phyloP scores from a whole-genome alignment of 2,797 vertebrate species.

The Iguana delicatissima region DNA sequence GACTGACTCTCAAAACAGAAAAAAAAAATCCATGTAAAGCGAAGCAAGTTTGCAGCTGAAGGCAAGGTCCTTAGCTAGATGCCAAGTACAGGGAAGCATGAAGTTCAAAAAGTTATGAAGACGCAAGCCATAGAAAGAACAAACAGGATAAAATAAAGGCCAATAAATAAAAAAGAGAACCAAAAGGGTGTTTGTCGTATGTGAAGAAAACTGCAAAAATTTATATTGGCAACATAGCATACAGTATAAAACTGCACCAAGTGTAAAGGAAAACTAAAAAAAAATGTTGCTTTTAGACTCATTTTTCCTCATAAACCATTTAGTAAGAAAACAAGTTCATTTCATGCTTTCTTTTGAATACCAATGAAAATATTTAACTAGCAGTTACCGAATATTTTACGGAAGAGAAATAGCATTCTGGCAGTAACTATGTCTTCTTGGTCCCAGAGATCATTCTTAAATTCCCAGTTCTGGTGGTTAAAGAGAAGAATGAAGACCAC shows the following conservation, averaged over 20 bases:
- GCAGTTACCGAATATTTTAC: slow-evolving; percentile 44
- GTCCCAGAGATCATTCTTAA: slow-evolving; percentile 22
- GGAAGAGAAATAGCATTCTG: slow-evolving; percentile 55
- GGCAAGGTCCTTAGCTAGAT: too few species aligned
- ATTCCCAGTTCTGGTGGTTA: slow-evolving; percentile 32
- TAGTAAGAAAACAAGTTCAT: slow-evolving; percentile 54
- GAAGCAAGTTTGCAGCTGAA: background rate
- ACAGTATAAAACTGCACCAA: slow-evolving; percentile 52
- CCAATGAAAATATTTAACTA: slow-evolving; percentile 71
- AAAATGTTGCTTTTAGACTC: slow-evolving; percentile 48
- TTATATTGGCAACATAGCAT: slow-evolving; percentile 52
- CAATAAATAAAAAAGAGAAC: slow-evolving; percentile 2
- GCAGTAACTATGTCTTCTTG: background rate
- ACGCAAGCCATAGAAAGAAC: slow-evolving; percentile 2
- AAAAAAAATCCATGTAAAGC: background rate
- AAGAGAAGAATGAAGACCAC: slow-evolving; percentile 53
- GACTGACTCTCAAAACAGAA: background rate
- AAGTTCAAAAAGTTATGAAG: slow-evolving; percentile 23
- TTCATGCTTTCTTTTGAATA: slow-evolving; percentile 60
- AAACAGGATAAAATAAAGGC: slow-evolving; percentile 31
- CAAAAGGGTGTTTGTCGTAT: slow-evolving; percentile 40
- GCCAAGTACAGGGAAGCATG: background rate
- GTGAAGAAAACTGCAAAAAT: slow-evolving; percentile 49
- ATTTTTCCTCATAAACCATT: slow-evolving; percentile 58
- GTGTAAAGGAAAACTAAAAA: slow-evolving; percentile 56